Evolutionary conservation across 2,888 invertebrate genomes (phyloP).

Genomic region (Cerastis leucographa): DNA sequence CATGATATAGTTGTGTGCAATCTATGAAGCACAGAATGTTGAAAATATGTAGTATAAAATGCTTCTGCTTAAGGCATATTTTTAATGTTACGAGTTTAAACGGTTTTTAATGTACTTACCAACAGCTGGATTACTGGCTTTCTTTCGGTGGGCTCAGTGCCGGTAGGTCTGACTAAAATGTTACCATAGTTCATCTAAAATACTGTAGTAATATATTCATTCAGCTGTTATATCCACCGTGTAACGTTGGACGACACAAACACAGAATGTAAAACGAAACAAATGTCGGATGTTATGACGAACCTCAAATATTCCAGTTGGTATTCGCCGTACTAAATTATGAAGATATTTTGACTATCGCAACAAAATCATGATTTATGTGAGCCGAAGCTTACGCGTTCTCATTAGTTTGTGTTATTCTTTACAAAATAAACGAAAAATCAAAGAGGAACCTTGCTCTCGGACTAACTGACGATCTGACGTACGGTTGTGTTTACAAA

Average conservation of each 20-base stretch:
- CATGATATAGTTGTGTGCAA: not conserved
- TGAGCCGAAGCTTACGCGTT: conserved; percentile 51
- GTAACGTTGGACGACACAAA: conserved; percentile 23
- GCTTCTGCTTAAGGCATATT: not conserved
- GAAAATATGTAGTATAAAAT: not conserved
- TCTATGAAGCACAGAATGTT: not conserved
- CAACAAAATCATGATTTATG: conserved; percentile 68
- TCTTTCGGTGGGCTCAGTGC: not conserved
- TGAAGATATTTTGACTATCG: conserved; percentile 67
- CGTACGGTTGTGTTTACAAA: conserved; percentile 80
- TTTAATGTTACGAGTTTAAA: not conserved
- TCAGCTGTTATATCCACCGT: not conserved
- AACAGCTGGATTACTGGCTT: not conserved
- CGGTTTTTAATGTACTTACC: not conserved
- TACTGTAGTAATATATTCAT: not conserved
- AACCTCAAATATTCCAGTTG: conserved; percentile 58
- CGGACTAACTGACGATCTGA: conserved; percentile 65
- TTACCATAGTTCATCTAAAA: not conserved
- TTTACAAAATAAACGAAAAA: conserved; percentile 67
- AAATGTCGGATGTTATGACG: conserved; percentile 55
- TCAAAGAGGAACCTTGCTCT: conserved; percentile 64
- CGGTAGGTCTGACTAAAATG: not conserved
- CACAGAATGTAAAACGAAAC: conserved; percentile 51
- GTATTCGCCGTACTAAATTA: conserved; percentile 64
- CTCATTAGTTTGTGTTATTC: conserved; percentile 68